These are phyloP conservation scores for Thinocorus orbignyianus DNA, from an alignment of 2,113 vertebrate genomes.

Conservation along the genomic window DNA sequence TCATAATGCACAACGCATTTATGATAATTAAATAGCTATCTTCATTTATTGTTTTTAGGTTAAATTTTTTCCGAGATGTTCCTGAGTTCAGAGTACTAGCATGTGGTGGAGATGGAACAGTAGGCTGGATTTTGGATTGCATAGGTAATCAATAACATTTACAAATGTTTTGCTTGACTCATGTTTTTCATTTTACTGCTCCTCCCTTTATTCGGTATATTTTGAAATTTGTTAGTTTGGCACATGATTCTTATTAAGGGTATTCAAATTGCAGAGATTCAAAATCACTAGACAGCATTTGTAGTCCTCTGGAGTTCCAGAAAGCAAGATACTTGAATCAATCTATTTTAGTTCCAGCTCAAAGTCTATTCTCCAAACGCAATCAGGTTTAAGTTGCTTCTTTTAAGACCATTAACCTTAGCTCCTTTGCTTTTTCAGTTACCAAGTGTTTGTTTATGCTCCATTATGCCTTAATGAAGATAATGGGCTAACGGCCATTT, in stretches of 20 bases:
- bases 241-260: background rate
- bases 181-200: background rate
- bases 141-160: constrained; percentile 81
- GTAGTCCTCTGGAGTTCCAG: background rate
- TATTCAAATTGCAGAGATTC: background rate
- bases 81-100: constrained; percentile 89
- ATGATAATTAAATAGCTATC: background rate
- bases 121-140: constrained; percentile 96
- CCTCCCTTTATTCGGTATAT: background rate
- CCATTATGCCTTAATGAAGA: background rate
- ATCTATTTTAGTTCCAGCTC: background rate
- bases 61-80: constrained; percentile 95
- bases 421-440: background rate
- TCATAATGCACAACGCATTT: background rate
- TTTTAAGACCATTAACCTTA: background rate
- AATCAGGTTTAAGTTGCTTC: background rate
- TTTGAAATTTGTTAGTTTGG: background rate
- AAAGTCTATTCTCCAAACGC: background rate
- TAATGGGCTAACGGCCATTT: background rate
- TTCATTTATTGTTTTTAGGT: constrained; percentile 74
- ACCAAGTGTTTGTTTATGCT: background rate
- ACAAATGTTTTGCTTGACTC: background rate
- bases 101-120: constrained; percentile 94
- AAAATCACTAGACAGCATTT: background rate
- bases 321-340: background rate